phyloP scores from a whole-genome alignment of 2,797 vertebrate species.

The Crocodylus rhombifer region DNA sequence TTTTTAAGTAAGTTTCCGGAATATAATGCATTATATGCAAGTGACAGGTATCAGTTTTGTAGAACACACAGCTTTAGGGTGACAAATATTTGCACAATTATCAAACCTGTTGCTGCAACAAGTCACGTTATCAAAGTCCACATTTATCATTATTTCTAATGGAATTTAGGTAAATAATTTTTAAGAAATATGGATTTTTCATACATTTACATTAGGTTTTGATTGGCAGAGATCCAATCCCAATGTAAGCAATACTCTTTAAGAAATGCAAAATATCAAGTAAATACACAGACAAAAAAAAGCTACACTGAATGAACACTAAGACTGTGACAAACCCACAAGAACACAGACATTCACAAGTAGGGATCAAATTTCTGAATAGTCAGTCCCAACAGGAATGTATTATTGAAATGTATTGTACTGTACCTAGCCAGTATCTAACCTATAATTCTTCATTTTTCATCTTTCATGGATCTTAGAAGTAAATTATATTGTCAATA shows the following conservation, averaged over 20 bases:
- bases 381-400: background rate
- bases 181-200: background rate
- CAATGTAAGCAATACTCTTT: background rate
- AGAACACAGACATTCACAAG: background rate
- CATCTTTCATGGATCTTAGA: background rate
- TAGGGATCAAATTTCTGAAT: background rate
- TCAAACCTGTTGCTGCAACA: background rate
- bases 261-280: background rate
- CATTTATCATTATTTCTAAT: background rate
- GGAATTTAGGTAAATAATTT: background rate
- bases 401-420: background rate
- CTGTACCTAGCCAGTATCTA: background rate
- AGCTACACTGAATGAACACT: background rate
- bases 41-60: background rate
- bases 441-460: background rate
- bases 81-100: background rate
- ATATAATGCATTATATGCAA: background rate
- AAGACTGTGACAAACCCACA: background rate
- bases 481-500: background rate
- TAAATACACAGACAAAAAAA: background rate
- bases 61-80: background rate
- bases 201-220: background rate
- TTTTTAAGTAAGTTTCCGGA: background rate
- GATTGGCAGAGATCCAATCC: background rate
- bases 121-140: background rate